phyloP scores from a whole-genome alignment of 2,888 invertebrate genomes.

The Malthinus seriepunctatus region DNA sequence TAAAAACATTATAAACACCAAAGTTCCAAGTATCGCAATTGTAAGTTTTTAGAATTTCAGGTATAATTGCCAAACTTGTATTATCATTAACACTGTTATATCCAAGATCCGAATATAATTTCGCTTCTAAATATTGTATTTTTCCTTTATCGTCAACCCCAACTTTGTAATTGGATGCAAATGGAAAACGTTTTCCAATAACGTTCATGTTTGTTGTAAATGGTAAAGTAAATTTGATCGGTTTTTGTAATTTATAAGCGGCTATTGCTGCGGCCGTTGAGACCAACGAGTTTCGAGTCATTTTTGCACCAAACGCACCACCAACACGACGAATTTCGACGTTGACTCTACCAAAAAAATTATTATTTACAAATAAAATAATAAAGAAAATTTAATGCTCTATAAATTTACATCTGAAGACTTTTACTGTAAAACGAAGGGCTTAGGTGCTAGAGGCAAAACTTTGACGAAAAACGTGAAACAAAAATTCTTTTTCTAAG shows the following conservation, averaged over 20 bases:
- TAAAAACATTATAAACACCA: conserved; percentile 56
- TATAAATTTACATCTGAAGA: too few relatives aligned
- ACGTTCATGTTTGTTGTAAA: conserved; percentile 73
- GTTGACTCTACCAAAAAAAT: conserved; percentile 61
- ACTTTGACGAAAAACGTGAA: neutral
- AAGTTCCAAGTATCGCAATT: conserved; percentile 58
- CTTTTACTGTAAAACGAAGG: too few relatives aligned
- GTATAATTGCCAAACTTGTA: conserved; percentile 45
- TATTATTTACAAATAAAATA: neutral
- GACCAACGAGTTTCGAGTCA: conserved; percentile 62
- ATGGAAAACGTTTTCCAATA: conserved; percentile 68
- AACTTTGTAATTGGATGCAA: conserved; percentile 67
- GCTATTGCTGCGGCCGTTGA: conserved; percentile 73
- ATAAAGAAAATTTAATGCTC: too few relatives aligned
- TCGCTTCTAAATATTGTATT: conserved; percentile 66
- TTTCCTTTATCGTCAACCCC: conserved; percentile 65
- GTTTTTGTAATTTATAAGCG: conserved; percentile 62
- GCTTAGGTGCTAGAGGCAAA: too few relatives aligned
- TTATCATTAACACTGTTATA: conserved; percentile 59
- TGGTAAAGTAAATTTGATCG: conserved; percentile 70
- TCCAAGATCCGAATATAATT: conserved; percentile 61
- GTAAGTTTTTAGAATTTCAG: conserved; percentile 63
- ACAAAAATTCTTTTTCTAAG: too few relatives aligned
- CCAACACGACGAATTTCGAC: conserved; percentile 74
- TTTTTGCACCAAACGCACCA: conserved; percentile 81